Conservation (phyloP, 2,797 vertebrate genomes). For the Chiroxiphia lanceolata region DNA sequence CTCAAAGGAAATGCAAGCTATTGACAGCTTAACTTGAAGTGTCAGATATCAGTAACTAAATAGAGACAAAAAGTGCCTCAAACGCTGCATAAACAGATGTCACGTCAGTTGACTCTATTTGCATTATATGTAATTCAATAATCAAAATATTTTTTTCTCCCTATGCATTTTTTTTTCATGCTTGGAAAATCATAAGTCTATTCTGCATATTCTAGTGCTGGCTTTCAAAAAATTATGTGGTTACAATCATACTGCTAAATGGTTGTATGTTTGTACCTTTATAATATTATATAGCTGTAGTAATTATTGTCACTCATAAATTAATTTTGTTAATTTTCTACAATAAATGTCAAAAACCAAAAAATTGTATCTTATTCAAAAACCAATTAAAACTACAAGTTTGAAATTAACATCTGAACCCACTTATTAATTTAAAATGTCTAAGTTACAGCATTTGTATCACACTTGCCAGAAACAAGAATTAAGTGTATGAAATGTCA, state of each 20-base stretch:
- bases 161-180: not conserved
- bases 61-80: not conserved
- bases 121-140: not conserved
- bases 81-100: not conserved
- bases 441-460: not conserved
- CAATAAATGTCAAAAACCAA: not conserved
- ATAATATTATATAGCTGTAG: not conserved
- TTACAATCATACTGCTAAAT: not conserved
- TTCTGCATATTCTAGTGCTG: not conserved
- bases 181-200: not conserved
- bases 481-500: not conserved
- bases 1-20: not conserved
- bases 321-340: not conserved
- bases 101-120: not conserved
- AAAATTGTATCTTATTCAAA: not conserved
- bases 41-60: not conserved
- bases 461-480: not conserved
- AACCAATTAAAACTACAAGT: not conserved
- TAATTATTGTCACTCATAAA: not conserved
- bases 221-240: not conserved
- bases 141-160: not conserved
- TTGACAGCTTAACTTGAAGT: not conserved
- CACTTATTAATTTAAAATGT: not conserved
- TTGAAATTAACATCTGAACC: not conserved
- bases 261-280: not conserved